Evolutionary conservation across 2,113 vertebrate species (phyloP).

Genomic region (Neopipo cinnamomea): DNA sequence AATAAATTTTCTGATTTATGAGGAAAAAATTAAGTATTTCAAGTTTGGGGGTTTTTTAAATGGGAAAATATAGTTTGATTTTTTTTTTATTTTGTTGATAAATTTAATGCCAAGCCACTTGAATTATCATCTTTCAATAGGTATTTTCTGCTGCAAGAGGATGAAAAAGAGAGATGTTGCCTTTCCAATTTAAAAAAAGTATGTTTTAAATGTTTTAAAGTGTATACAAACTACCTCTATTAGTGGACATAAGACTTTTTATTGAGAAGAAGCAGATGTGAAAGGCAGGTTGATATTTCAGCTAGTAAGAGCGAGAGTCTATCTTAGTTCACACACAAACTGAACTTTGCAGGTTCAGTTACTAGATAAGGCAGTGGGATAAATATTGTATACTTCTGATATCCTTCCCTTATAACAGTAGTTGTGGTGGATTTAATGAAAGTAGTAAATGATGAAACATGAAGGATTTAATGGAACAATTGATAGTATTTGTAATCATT

Average conservation of each 20-base stretch:
- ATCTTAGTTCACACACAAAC: not conserved
- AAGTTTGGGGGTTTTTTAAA: not conserved
- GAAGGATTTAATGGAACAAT: slow-evolving; percentile 22
- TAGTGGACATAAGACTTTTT: not conserved
- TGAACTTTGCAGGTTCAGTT: slow-evolving; percentile 31
- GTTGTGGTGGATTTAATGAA: not conserved
- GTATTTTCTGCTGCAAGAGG: not conserved
- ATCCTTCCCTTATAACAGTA: slow-evolving; percentile 18
- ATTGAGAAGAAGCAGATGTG: not conserved
- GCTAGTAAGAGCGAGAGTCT: slow-evolving; percentile 59
- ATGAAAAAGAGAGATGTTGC: not conserved
- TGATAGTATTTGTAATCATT: slow-evolving; percentile 4
- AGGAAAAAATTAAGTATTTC: not conserved
- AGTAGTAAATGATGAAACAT: slow-evolving; percentile 1
- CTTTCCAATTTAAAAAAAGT: not conserved
- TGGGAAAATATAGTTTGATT: not conserved
- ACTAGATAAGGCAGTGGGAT: slow-evolving; percentile 60
- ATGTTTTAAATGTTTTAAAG: not conserved
- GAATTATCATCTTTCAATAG: not conserved
- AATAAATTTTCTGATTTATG: not conserved
- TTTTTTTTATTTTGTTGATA: not conserved
- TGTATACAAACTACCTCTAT: not conserved
- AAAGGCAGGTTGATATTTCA: not conserved
- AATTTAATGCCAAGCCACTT: not conserved
- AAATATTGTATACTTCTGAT: not conserved